Base-by-base conservation (phyloP, 2,113 vertebrate genomes). In the Dascyllus trimaculatus region DNA sequence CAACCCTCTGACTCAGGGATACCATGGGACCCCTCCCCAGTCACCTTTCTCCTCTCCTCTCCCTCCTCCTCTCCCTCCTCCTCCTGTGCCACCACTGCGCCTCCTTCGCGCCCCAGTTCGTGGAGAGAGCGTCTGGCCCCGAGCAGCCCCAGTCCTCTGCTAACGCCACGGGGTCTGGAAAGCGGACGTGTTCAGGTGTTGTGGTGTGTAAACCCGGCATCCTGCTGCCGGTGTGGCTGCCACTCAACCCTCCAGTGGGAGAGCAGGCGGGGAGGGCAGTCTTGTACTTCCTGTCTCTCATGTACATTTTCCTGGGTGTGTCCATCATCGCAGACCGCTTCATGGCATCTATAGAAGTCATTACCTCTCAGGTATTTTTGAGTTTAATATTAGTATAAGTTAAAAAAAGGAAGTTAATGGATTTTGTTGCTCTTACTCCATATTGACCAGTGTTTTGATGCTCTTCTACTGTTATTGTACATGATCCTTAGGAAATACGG, bases 311-410 rank as follows among this genome's bases (percentile, higher is more conserved):
- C 87, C 80, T 98, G 85, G 98, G 97, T 0, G 97, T 99, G 61
- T 99, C 98, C 84, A 96, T 99, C 93, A 96, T 99, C 2, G 97
- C 98, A 0, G 98, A 99, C 87, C 97, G 98, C 85, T 99, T 99
- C 94, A 99, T 99, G 98, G 96, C 97, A 0, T 96, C 98, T 82
- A 98, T 99, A 17, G 98, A 99, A 91, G 97, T 99, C 59, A 99
- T 99, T 93, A 99, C 98, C 0, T 99, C 98, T 14, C 97, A 99
- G 92, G 98, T 98, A 92, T n/a, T 48, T 22, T 24, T 45, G 0
- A 51, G 0, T 63, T 38, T 54, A 29, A 35, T 29, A 29, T 29
- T 29, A n/a, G n/a, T 29, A 29, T 29, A 6, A 35, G 32, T 8
- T 35, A 1, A 10, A 35, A 2, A 35, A 35, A 35, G 32, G 5